phyloP scores from a whole-genome alignment of 2,113 vertebrate species.

The Megaleporinus macrocephalus region DNA sequence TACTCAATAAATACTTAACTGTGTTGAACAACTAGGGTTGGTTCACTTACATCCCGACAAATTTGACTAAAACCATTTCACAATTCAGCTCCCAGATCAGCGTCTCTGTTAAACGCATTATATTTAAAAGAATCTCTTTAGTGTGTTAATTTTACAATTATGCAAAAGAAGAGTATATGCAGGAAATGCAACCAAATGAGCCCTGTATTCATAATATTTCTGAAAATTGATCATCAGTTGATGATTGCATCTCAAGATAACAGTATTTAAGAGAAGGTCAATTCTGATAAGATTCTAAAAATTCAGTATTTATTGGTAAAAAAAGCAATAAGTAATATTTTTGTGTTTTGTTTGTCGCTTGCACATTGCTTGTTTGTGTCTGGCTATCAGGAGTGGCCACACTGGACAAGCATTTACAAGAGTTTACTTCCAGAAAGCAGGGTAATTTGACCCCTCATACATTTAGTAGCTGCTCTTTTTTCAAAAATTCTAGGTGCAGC shows the following conservation, averaged over 20 bases:
- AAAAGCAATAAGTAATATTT: not conserved
- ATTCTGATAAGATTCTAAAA: not conserved
- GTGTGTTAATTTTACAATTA: not conserved
- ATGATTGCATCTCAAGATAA: not conserved
- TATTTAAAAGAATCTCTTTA: not conserved
- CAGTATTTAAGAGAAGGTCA: not conserved
- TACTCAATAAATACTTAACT: slow-evolving; percentile 98
- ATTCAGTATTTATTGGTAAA: not conserved
- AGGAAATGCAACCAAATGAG: not conserved
- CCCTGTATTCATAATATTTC: not conserved
- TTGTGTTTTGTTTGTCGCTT: not conserved
- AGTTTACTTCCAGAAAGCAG: not conserved
- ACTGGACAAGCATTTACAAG: not conserved
- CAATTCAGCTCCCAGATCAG: not conserved
- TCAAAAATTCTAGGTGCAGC: too few species aligned
- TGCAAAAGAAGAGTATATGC: not conserved
- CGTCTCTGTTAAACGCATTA: not conserved
- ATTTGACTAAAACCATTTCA: slow-evolving; percentile 54
- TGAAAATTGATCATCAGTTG: not conserved
- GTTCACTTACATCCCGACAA: slow-evolving; percentile 74
- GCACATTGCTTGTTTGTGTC: not conserved
- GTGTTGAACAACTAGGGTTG: slow-evolving; percentile 84
- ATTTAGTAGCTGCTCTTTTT: not conserved
- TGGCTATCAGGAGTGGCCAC: not conserved
- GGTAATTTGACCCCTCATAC: not conserved